Conservation (phyloP, 2,888 invertebrate species). For the Folsomia candida region DNA sequence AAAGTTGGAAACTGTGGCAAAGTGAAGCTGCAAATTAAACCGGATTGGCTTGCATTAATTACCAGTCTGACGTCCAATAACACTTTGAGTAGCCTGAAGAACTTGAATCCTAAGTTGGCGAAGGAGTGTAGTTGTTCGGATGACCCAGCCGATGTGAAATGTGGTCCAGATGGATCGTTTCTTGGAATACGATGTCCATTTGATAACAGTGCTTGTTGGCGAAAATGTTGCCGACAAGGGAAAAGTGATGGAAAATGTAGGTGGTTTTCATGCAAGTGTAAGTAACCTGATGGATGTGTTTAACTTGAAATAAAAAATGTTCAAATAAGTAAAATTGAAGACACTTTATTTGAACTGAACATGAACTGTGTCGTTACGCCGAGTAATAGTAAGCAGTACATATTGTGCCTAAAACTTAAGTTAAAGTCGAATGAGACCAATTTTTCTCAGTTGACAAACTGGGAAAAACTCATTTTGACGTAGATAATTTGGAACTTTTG, state of each 20-base stretch:
- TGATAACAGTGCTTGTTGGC: slow-evolving; percentile 22
- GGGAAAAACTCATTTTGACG: too few relatives aligned
- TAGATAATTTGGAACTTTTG: too few relatives aligned
- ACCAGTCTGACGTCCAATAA: background rate
- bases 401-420: too few relatives aligned
- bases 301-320: too few relatives aligned
- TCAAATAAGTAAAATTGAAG: too few relatives aligned
- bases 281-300: too few relatives aligned
- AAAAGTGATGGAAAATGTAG: slow-evolving; percentile 8
- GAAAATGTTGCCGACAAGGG: slow-evolving; percentile 22
- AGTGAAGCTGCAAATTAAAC: background rate
- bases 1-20: slow-evolving; percentile 20
- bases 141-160: slow-evolving; percentile 1
- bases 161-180: slow-evolving; percentile 19
- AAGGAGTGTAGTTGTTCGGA: slow-evolving; percentile 13
- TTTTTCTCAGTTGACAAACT: too few relatives aligned
- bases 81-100: background rate
- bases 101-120: background rate
- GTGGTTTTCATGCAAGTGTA: slow-evolving; percentile 14
- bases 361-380: too few relatives aligned
- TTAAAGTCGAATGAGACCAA: too few relatives aligned
- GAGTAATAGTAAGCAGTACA: too few relatives aligned
- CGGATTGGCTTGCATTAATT: background rate
- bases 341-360: too few relatives aligned
- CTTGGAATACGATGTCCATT: slow-evolving; percentile 15